Conservation (phyloP, 2,888 invertebrate species). For the Xylophagus ater region DNA sequence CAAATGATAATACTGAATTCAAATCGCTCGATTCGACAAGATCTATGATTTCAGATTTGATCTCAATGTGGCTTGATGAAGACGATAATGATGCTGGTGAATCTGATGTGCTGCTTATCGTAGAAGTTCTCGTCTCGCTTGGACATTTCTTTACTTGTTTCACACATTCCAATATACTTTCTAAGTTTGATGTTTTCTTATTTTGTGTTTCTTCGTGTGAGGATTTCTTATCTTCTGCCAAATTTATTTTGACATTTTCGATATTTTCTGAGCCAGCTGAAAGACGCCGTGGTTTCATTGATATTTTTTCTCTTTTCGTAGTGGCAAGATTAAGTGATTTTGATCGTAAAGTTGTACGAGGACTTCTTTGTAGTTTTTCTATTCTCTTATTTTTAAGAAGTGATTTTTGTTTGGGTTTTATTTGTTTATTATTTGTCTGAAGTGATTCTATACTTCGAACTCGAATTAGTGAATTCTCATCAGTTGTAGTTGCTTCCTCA, state of each 20-base stretch:
- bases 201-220: not conserved
- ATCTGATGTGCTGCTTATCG: no score
- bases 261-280: slow-evolving; percentile 21
- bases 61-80: no score
- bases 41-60: no score
- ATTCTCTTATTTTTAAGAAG: slow-evolving; percentile 15
- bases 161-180: not conserved
- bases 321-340: slow-evolving; percentile 13
- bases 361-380: slow-evolving; percentile 14
- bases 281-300: slow-evolving; percentile 24
- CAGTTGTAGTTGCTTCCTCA: not conserved
- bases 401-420: slow-evolving; percentile 14
- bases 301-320: slow-evolving; percentile 23
- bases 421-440: slow-evolving; percentile 28
- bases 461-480: not conserved
- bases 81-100: no score
- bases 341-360: slow-evolving; percentile 12
- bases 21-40: no score
- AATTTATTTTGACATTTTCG: slow-evolving; percentile 36
- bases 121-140: no score
- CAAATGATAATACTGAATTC: no score
- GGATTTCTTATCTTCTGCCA: not conserved
- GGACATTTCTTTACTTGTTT: no score
- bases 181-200: not conserved
- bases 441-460: slow-evolving; percentile 24